Conservation (phyloP, 2,113 vertebrate genomes). For the Elanus axillaris region DNA sequence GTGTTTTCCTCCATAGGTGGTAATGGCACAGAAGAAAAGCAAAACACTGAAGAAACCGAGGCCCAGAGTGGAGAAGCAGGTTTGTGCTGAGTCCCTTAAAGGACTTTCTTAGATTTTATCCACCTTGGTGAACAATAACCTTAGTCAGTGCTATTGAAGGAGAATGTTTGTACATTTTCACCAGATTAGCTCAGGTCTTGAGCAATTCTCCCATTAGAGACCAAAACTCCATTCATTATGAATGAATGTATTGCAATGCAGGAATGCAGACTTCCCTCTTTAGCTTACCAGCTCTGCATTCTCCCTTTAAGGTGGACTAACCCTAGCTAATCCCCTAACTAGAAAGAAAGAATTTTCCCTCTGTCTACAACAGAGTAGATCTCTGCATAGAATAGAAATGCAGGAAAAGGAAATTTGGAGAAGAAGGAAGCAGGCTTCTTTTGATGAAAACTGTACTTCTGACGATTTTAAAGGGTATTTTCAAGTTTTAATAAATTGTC, state of each 20-base stretch:
- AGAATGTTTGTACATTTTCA: conserved; percentile 22
- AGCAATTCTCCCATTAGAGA: background rate
- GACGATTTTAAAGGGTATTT: background rate
- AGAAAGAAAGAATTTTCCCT: background rate
- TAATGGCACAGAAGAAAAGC: conserved; percentile 32
- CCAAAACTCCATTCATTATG: background rate
- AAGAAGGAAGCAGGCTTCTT: background rate
- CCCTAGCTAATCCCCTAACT: background rate
- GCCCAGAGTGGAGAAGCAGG: conserved; percentile 64
- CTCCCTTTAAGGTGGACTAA: background rate
- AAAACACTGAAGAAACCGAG: conserved; percentile 16
- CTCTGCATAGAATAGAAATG: background rate
- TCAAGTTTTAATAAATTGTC: background rate
- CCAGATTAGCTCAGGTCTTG: background rate
- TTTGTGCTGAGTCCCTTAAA: conserved; percentile 57
- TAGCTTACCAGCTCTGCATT: background rate
- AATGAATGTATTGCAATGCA: background rate
- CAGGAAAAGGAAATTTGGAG: background rate
- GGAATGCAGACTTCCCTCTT: background rate
- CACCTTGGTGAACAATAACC: conserved; percentile 44
- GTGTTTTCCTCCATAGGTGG: conserved; percentile 62
- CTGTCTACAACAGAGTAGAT: background rate
- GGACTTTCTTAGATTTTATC: conserved; percentile 20
- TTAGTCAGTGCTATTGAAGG: conserved; percentile 10
- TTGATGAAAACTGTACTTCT: background rate